Conservation (phyloP, 2,113 vertebrate genomes). For the Sebastes fasciatus region DNA sequence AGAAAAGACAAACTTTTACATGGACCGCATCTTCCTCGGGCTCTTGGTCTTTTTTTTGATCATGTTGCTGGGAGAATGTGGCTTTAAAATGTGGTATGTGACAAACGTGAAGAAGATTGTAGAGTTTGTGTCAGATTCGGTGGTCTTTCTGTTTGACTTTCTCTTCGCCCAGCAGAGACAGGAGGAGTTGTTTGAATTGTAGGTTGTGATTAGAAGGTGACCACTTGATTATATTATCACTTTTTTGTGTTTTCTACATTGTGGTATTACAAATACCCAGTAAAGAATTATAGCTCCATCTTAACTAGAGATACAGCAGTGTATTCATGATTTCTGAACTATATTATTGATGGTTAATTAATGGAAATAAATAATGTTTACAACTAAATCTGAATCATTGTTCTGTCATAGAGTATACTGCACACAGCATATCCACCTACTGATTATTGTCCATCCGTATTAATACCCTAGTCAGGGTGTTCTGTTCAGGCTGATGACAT, state of each 20-base stretch:
- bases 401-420: neutral
- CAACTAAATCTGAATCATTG: slow-evolving; percentile 3
- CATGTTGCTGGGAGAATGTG: slow-evolving; percentile 61
- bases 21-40: slow-evolving; percentile 79
- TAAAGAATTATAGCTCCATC: neutral
- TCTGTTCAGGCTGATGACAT: neutral
- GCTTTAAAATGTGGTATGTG: slow-evolving; percentile 82
- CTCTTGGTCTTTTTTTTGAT: slow-evolving; percentile 68
- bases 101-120: slow-evolving; percentile 64
- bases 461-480: neutral
- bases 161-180: slow-evolving; percentile 74
- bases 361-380: slow-evolving; percentile 51
- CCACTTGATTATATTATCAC: neutral
- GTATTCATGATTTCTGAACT: neutral
- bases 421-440: neutral
- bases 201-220: slow-evolving; percentile 1
- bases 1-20: slow-evolving; percentile 75
- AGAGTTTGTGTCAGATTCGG: slow-evolving; percentile 55
- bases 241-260: slow-evolving; percentile 14
- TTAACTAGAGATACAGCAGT: neutral
- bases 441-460: neutral
- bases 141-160: slow-evolving; percentile 65
- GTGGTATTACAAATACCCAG: neutral
- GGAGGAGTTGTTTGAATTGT: slow-evolving; percentile 79
- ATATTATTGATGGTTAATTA: slow-evolving; percentile 4